Evolutionary conservation across 1,140 invertebrate species (phyloP).

Genomic region (Ptiloglossa arizonensis): DNA sequence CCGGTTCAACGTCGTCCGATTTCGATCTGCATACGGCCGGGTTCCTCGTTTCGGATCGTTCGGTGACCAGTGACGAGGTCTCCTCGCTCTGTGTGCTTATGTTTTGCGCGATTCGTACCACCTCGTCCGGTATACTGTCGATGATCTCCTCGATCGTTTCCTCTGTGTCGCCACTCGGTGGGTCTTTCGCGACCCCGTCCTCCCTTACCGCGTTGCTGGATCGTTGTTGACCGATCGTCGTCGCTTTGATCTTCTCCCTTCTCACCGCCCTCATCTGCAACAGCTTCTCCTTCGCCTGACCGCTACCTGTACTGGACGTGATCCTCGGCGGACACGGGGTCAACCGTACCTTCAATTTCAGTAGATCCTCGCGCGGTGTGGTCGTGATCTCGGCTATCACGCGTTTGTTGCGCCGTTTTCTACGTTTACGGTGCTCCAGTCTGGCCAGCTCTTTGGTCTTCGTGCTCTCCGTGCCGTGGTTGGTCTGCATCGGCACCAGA

Average conservation of each 20-base stretch:
- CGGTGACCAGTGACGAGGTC: neutral
- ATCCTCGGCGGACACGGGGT: conserved; percentile 75
- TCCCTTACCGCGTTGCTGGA: too few species aligned
- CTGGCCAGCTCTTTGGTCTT: conserved; percentile 66
- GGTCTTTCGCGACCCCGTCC: too few species aligned
- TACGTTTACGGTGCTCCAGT: conserved; percentile 74
- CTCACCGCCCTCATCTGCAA: conserved; percentile 67
- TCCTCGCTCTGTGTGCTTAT: conserved; percentile 35
- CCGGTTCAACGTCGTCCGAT: neutral
- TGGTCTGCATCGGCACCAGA: conserved; percentile 24
- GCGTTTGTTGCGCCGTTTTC: conserved; percentile 75
- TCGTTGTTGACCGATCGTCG: conserved; percentile 53
- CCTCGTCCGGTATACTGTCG: conserved; percentile 74
- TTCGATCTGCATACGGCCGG: neutral
- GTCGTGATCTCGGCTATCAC: conserved; percentile 79
- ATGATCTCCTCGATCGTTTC: conserved; percentile 73
- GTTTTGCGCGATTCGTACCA: conserved; percentile 67
- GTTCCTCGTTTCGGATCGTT: neutral
- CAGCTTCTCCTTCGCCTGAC: conserved; percentile 74
- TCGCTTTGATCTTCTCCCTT: conserved; percentile 70
- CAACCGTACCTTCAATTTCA: conserved; percentile 76
- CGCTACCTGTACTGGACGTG: conserved; percentile 55
- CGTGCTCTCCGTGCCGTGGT: conserved; percentile 30
- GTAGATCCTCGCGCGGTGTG: conserved; percentile 74
- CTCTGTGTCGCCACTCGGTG: too few species aligned